phyloP scores from a whole-genome alignment of 1,140 invertebrate genomes.

The Babylonia areolata region DNA sequence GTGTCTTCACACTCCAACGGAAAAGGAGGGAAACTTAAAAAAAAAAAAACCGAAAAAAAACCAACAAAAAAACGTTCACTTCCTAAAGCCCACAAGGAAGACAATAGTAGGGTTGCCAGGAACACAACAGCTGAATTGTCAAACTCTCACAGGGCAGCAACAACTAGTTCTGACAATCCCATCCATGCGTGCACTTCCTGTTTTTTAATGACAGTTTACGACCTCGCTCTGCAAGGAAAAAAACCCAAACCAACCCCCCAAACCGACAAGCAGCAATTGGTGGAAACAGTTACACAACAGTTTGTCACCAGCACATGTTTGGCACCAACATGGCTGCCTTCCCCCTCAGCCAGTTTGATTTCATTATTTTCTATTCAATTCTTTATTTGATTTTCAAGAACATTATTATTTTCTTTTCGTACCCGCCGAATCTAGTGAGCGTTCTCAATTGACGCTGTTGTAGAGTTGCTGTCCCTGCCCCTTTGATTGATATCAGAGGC shows the following conservation, averaged over 20 bases:
- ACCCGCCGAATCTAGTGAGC: too few species aligned
- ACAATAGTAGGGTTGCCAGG: neutral
- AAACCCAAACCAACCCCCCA: neutral
- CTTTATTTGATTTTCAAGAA: too few species aligned
- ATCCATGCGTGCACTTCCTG: neutral
- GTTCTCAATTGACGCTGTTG: too few species aligned
- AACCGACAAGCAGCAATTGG: neutral
- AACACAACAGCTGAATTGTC: neutral
- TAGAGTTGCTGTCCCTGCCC: too few species aligned
- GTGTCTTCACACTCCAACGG: neutral
- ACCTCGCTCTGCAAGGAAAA: constrained; percentile 1
- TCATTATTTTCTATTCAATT: too few species aligned
- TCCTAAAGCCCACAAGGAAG: neutral
- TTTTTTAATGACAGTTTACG: neutral
- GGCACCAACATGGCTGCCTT: neutral
- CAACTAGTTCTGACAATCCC: neutral
- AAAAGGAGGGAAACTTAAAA: neutral
- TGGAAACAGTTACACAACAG: neutral
- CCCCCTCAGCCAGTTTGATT: too few species aligned
- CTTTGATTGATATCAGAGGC: too few species aligned
- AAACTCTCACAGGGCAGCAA: neutral
- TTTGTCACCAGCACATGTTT: neutral
- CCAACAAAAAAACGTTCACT: neutral
- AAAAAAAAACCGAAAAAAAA: neutral
- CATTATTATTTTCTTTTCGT: too few species aligned